A percentile compares a stretch with the other conserved stretches of the same genome.
These are phyloP conservation scores for Epirrhoe alternata DNA, from an alignment of 2,888 invertebrate species.

Conservation along the genomic window DNA sequence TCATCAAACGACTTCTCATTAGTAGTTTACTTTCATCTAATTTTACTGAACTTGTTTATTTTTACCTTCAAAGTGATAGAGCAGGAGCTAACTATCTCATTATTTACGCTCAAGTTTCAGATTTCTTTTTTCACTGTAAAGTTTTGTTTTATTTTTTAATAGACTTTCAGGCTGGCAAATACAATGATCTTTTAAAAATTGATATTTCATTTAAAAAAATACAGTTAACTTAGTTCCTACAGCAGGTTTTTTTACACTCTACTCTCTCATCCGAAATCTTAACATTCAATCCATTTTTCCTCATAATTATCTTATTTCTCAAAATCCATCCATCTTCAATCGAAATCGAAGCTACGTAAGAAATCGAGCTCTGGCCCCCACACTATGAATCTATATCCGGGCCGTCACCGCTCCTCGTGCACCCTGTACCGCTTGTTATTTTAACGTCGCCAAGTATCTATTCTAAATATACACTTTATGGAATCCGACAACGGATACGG, in stretches of 20 bases:
- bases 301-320: no score
- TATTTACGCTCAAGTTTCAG: background rate
- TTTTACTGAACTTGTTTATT: constrained; percentile 24
- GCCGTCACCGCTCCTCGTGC: constrained; percentile 16
- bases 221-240: no score
- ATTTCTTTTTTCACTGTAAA: no score
- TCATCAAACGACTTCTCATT: constrained; percentile 30
- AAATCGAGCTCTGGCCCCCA: background rate
- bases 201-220: no score
- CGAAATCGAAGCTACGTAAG: background rate
- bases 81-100: background rate
- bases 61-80: constrained; percentile 27
- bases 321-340: no score
- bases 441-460: constrained; percentile 27
- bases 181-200: no score
- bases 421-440: constrained; percentile 23
- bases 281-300: no score
- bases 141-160: no score
- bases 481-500: background rate
- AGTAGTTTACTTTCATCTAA: constrained; percentile 30
- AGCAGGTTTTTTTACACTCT: no score
- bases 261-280: no score
- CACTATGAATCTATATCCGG: constrained; percentile 23
- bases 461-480: constrained; percentile 19
- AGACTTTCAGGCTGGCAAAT: no score